A percentile compares a stretch with the other conserved stretches of the same genome.
phyloP scores from a whole-genome alignment of 2,113 vertebrate genomes.

The Platichthys flesus region DNA sequence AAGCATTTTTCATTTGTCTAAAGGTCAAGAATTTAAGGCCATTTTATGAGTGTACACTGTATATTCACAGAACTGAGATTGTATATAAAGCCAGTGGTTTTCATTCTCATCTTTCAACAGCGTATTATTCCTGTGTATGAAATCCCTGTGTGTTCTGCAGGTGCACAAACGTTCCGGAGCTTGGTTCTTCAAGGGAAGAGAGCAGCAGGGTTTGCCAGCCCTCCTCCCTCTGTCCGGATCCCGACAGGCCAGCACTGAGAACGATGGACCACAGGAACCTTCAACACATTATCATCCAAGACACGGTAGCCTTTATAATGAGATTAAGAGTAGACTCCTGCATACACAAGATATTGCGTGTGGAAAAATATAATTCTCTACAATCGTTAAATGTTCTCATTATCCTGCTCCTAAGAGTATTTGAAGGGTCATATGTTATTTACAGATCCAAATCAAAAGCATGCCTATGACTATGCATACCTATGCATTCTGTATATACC shows the following conservation, averaged over 20 bases:
- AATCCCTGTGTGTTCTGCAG: slow-evolving; percentile 68
- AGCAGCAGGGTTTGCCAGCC: slow-evolving; percentile 87
- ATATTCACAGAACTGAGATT: not conserved
- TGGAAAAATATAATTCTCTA: no score
- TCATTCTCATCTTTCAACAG: not conserved
- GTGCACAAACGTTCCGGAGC: slow-evolving; percentile 94
- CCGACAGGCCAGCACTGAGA: not conserved
- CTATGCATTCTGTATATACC: no score
- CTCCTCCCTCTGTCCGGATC: slow-evolving; percentile 84
- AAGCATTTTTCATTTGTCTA: no score
- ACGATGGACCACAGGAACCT: not conserved
- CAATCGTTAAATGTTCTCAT: not conserved
- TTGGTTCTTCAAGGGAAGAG: slow-evolving; percentile 95
- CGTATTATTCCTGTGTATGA: not conserved
- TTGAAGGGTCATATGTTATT: not conserved
- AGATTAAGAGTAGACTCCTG: not conserved
- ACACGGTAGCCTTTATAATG: not conserved
- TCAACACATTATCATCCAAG: not conserved
- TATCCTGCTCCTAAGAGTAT: not conserved
- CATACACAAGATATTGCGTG: no score
- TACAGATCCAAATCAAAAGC: not conserved
- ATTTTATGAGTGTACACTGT: no score
- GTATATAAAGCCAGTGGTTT: not conserved
- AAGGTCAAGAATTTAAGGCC: no score
- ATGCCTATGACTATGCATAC: no score